Evolutionary conservation across 1,140 invertebrate genomes (phyloP).

Genomic region (Sarcophaga peregrina): DNA sequence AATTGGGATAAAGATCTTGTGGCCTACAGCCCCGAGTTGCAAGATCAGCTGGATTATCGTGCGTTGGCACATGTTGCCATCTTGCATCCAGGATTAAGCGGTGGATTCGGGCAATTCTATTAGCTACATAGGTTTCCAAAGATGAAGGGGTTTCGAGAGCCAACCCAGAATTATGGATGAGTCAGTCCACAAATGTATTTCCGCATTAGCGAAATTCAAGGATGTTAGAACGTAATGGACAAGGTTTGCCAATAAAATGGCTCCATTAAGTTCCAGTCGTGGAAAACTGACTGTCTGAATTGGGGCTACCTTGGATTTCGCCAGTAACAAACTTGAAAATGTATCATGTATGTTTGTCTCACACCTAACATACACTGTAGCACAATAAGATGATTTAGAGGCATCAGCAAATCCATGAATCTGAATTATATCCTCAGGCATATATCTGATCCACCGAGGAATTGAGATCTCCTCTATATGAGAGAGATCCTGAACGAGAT

Average conservation of each 20-base stretch:
- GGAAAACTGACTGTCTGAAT: not conserved
- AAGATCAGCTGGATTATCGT: not conserved
- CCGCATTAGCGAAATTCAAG: not conserved
- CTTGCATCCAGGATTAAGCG: not conserved
- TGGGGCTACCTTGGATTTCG: not conserved
- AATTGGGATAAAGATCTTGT: not conserved
- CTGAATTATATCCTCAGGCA: not conserved
- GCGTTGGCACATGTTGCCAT: not conserved
- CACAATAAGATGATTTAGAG: not conserved
- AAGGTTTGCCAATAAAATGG: not conserved
- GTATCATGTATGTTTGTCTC: not conserved
- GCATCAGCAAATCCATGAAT: slow-evolving; percentile 20
- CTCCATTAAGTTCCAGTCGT: not conserved
- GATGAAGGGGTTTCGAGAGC: not conserved
- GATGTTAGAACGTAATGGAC: not conserved
- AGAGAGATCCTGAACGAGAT: not conserved
- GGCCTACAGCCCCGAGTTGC: not conserved
- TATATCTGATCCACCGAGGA: slow-evolving; percentile 21
- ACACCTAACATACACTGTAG: not conserved
- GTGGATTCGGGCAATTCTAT: not conserved
- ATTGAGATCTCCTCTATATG: slow-evolving; percentile 1
- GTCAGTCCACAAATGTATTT: not conserved
- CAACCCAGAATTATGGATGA: not conserved
- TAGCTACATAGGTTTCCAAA: not conserved
- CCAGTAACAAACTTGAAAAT: not conserved